Conservation (phyloP, 2,797 vertebrate genomes). For the Rhyacichthys aspro region DNA sequence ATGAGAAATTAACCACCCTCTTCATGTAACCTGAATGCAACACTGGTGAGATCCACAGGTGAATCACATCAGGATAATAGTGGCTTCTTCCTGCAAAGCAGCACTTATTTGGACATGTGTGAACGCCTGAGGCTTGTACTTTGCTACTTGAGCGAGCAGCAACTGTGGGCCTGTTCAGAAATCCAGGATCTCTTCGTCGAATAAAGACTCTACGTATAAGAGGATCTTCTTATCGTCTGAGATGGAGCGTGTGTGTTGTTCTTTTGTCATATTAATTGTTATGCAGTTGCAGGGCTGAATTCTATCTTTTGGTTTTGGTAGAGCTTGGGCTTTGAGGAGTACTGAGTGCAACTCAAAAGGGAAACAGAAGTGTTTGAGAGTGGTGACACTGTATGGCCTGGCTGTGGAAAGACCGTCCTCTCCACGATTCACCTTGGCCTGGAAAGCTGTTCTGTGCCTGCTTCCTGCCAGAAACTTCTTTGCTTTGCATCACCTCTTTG, state of each 20-base stretch:
- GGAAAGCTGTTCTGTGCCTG: constrained; percentile 87
- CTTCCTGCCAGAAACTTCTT: constrained; percentile 78
- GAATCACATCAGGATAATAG: constrained; percentile 55
- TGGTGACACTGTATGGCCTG: too few species aligned
- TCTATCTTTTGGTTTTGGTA: too few species aligned
- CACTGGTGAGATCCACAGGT: constrained; percentile 55
- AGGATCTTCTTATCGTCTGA: too few species aligned
- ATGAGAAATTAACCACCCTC: constrained; percentile 4
- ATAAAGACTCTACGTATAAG: constrained; percentile 86
- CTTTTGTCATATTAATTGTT: not conserved
- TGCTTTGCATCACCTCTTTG: constrained; percentile 86
- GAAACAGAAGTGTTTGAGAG: too few species aligned
- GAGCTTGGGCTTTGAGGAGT: too few species aligned
- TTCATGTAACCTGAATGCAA: constrained; percentile 42
- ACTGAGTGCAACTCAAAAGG: too few species aligned
- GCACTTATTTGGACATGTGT: too few species aligned
- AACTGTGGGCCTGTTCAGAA: constrained; percentile 90
- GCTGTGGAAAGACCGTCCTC: too few species aligned
- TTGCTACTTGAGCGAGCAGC: constrained; percentile 82
- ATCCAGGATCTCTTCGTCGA: constrained; percentile 87
- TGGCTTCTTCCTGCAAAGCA: not conserved
- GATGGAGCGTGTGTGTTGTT: too few species aligned
- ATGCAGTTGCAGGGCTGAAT: constrained; percentile 76
- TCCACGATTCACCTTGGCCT: too few species aligned
- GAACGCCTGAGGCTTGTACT: too few species aligned